phyloP scores from a whole-genome alignment of 1,140 invertebrate species.

The Drosophila sproati region DNA sequence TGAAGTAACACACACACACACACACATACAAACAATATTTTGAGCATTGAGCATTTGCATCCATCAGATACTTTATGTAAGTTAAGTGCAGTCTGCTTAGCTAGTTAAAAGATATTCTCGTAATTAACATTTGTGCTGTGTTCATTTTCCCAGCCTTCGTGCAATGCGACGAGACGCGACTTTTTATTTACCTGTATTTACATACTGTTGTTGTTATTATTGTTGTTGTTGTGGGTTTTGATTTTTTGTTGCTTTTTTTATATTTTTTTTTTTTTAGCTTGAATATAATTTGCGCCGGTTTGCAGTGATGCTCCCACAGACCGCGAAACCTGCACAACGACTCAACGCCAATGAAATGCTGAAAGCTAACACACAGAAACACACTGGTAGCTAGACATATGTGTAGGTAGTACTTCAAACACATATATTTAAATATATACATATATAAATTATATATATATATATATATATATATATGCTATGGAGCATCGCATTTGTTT shows the following conservation, averaged over 20 bases:
- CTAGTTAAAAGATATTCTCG: conserved; percentile 56
- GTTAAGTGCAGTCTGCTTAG: conserved; percentile 38
- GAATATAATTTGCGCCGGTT: conserved; percentile 77
- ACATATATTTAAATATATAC: too few species aligned
- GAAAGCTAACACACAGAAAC: conserved; percentile 62
- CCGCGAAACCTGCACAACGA: conserved; percentile 76
- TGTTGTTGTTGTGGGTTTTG: conserved; percentile 8
- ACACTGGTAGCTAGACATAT: conserved; percentile 14
- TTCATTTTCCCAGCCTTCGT: conserved; percentile 83
- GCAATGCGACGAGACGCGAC: conserved; percentile 31
- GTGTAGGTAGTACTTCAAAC: conserved; percentile 4
- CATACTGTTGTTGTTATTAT: conserved; percentile 34
- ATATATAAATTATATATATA: conserved; percentile 18
- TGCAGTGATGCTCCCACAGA: conserved; percentile 74
- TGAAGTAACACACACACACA: too few species aligned
- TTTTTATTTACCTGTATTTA: conserved; percentile 62
- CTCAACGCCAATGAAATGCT: conserved; percentile 76
- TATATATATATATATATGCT: conserved; percentile 32
- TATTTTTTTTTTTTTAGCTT: conserved; percentile 22
- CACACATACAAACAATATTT: neutral
- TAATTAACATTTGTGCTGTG: conserved; percentile 80
- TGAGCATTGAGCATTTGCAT: conserved; percentile 20
- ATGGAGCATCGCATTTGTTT: conserved; percentile 70
- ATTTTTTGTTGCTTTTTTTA: neutral
- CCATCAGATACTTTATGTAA: conserved; percentile 50